Base-by-base conservation (phyloP, 2,797 vertebrate species). In the Nannoperca obscura region DNA sequence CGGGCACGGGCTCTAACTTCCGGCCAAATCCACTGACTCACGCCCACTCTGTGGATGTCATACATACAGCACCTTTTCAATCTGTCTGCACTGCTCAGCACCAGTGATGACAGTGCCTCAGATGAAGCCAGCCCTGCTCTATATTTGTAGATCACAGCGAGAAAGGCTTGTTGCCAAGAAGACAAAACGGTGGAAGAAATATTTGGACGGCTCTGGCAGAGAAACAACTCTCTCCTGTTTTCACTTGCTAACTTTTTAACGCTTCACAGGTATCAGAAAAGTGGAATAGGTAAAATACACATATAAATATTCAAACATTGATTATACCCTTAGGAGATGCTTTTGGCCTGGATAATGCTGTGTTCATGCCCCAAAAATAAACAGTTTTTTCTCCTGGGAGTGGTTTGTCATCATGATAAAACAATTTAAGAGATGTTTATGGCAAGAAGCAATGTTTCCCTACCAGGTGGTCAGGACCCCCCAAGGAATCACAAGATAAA, bases 11-110 rank as follows among this genome's bases (percentile, higher is more conserved):
- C 36, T 78, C 84, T 79, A 65, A 78, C 81, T 84, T 80, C 72
- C 5, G 8, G 68, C 71, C 62, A 86, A 81, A 88, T 71, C 71
- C 86, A 67, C 42, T 80, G 70, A 78, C 74, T 88, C 81, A 77
- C 49, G 7, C 55, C 55, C 19, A 66, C 66, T 67, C 76, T 19
- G 82, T 76, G 53, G 85, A 68, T 55, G 71, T 81, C 80, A 32
- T 27, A 42, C 68, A 66, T 19, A 40, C 53, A 59, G 58, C 63
- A 60, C 49, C 81, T 84, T 77, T 76, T 74, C 76, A 69, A 59
- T 68, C 78, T 40, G 49, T 54, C 76, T 72, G 67, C 22, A 52
- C 38, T 2, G 49, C 67, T 55, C 64, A 64, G 65, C 66, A 58
- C 32, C 66, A 10, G 63, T 3, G 32, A 78, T 13, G 61, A 24